Evolutionary conservation across 2,797 vertebrate genomes (phyloP), one percentile per base, ranked within the genome.

Genomic region (Lagorchestes hirsutus): DNA sequence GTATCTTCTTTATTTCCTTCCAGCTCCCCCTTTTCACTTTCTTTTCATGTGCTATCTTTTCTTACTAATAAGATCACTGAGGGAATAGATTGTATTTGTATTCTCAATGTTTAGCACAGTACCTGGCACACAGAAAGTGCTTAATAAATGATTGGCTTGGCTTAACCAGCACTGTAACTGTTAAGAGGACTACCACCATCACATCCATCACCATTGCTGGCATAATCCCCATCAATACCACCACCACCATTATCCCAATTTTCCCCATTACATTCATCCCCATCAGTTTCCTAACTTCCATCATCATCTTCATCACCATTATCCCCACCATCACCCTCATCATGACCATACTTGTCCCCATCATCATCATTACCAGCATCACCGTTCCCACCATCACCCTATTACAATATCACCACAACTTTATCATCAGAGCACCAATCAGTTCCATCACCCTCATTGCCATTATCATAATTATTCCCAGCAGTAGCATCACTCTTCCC

Each of bases 141-240:
- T 87, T 87, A 50, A 27, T 24, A 87, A 46, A 27, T 87, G 74
- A 3, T 50, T 87, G 74, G 50, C 9, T 50, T 50, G 22, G 9
- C 40, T 87, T 46, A 50, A 4, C 24, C 40, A 27, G 3, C 6
- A n/a, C 5, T 28, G 29, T n/a, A 4, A 16, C 13, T 13, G 28
- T 29, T 27, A 46, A 29, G 16, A 82, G 40, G 31, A 67, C 55
- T 11, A 24, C 40, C 9, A 31, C 40, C 57, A 0, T 54, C 16
- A 59, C 28, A 40, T 0, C 22, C 27, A 46, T 67, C n/a, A 6
- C 28, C 4, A 2, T 24, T 31, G 55, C 57, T 52, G 4, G 90
- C 34, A 54, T 14, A 9, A 24, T 74, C 1, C 18, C 11, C 31
- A 28, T 3, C 46, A 24, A 1, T 1, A 40, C 22, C n/a, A 0